These are phyloP conservation scores for Synanthedon andrenaeformis DNA, from an alignment of 2,888 invertebrate genomes.

Conservation along the genomic window DNA sequence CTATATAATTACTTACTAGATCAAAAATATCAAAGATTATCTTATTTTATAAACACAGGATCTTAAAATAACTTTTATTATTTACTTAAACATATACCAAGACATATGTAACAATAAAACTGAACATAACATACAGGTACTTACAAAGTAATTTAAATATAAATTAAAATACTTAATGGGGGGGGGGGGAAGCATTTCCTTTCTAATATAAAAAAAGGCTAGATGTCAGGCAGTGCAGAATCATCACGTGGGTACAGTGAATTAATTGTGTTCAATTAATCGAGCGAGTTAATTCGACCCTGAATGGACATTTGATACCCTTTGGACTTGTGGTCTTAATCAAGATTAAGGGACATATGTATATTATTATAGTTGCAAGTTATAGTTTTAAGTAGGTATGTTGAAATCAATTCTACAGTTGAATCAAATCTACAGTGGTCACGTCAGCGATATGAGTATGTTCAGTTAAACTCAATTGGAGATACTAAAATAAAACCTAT, in stretches of 20 bases:
- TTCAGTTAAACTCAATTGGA: no score
- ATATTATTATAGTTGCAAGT: not conserved
- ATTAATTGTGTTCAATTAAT: conserved; percentile 25
- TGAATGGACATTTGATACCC: conserved; percentile 23
- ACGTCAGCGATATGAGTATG: no score
- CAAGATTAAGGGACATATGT: conserved; percentile 2
- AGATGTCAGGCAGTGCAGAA: no score
- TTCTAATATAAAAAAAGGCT: not conserved
- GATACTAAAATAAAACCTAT: no score
- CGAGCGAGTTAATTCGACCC: conserved; percentile 15
- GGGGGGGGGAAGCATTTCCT: no score
- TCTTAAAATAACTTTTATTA: conserved; percentile 8
- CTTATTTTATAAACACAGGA: not conserved
- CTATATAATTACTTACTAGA: no score
- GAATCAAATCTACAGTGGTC: no score
- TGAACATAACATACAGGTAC: not conserved
- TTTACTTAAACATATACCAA: conserved; percentile 1
- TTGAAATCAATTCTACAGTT: no score
- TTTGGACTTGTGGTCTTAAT: conserved; percentile 14
- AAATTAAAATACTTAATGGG: not conserved
- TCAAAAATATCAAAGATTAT: no score
- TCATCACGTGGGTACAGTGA: not conserved
- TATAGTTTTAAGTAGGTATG: no score
- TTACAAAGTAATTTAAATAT: not conserved
- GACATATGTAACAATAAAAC: not conserved